Conservation (phyloP, 2,113 vertebrate genomes). For the Cisticola juncidis region DNA sequence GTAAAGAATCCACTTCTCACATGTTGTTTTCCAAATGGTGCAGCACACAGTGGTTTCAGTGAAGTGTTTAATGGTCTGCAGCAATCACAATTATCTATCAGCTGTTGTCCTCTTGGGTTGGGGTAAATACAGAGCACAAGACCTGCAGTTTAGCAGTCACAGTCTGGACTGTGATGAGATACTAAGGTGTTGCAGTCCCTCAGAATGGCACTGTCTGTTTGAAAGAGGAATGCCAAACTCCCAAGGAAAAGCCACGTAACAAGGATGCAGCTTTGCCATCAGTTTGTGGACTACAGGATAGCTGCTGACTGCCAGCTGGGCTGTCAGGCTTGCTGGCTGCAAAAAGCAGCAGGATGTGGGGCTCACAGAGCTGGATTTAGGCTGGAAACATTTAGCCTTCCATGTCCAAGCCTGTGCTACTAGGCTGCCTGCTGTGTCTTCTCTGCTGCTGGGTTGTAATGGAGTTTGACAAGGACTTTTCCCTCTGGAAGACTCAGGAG, state of each 20-base stretch:
- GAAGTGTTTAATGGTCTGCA: background rate
- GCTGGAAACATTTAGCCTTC: background rate
- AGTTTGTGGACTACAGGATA: background rate
- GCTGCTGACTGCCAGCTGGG: background rate
- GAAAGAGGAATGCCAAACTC: background rate
- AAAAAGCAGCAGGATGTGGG: background rate
- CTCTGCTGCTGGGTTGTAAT: background rate
- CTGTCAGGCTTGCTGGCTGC: background rate
- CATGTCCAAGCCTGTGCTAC: background rate
- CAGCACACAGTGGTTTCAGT: background rate
- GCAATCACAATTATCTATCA: background rate
- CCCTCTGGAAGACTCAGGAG: background rate
- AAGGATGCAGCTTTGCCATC: background rate
- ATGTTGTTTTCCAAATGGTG: background rate
- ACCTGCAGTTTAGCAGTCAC: background rate
- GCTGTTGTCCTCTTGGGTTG: background rate
- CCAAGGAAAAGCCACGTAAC: background rate
- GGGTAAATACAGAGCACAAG: background rate
- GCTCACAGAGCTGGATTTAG: background rate
- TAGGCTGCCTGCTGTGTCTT: background rate
- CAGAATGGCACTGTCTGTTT: background rate
- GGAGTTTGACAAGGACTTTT: conserved; percentile 43
- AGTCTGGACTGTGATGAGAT: background rate
- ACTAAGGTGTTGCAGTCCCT: background rate
- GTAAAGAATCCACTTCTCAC: background rate